Conservation (phyloP, 1,140 invertebrate species). For the Drosophila biarmipes region DNA sequence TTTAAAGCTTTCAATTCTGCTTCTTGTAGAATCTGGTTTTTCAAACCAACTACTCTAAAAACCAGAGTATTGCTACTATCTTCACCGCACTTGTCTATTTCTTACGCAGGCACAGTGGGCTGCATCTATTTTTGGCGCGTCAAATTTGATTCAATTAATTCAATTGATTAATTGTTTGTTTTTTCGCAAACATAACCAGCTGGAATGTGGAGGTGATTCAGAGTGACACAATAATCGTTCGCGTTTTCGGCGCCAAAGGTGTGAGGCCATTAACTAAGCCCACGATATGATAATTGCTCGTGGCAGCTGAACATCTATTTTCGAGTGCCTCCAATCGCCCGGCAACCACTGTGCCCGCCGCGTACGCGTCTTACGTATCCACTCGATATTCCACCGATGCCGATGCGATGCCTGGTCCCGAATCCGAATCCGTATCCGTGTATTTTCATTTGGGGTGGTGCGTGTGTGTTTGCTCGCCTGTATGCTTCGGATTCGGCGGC, state of each 20-base stretch:
- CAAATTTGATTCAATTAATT: conserved; percentile 34
- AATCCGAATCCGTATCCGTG: conserved; percentile 44
- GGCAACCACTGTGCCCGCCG: conserved; percentile 60
- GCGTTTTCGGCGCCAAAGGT: conserved; percentile 20
- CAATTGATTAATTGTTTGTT: conserved; percentile 54
- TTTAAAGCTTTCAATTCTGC: too few species aligned
- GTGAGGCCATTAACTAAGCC: conserved; percentile 26
- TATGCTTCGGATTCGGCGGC: conserved; percentile 52
- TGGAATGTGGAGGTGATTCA: conserved; percentile 15
- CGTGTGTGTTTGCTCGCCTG: conserved; percentile 45
- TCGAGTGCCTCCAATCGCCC: not conserved
- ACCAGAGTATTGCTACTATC: too few species aligned
- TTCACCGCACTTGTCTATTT: conserved; percentile 36
- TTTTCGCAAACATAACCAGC: conserved; percentile 19
- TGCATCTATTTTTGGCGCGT: conserved; percentile 15
- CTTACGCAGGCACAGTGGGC: conserved; percentile 67
- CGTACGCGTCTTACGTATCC: conserved; percentile 65
- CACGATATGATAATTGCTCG: conserved; percentile 36
- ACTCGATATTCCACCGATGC: conserved; percentile 46
- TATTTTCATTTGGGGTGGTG: conserved; percentile 62
- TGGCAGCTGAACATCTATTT: conserved; percentile 11
- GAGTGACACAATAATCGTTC: conserved; percentile 24
- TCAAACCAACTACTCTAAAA: too few species aligned
- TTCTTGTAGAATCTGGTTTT: too few species aligned
- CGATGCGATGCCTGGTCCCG: conserved; percentile 55